Conservation (phyloP, 1,140 invertebrate genomes). For the Neodiprion lecontei region DNA sequence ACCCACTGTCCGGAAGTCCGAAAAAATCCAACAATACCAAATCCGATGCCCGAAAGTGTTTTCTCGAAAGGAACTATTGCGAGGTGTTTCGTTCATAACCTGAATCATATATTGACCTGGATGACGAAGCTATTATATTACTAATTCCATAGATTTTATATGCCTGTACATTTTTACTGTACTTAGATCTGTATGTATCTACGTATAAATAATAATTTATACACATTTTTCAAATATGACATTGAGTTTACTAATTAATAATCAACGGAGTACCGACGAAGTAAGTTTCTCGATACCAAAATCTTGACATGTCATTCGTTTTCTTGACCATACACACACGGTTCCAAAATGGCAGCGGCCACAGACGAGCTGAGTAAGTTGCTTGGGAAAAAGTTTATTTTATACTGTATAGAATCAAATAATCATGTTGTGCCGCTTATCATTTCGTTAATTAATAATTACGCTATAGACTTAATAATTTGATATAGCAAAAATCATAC, state of each 20-base stretch:
- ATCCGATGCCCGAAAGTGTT: slow-evolving; percentile 24
- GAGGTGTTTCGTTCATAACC: background rate
- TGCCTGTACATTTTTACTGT: background rate
- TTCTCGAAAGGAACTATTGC: background rate
- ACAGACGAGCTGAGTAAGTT: slow-evolving; percentile 64
- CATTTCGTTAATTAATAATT: slow-evolving; percentile 17
- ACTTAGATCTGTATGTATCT: background rate
- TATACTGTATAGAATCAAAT: slow-evolving; percentile 20
- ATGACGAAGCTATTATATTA: background rate
- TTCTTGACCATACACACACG: slow-evolving; percentile 14
- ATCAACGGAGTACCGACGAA: background rate
- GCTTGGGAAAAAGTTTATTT: slow-evolving; percentile 28
- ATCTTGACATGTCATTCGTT: slow-evolving; percentile 16
- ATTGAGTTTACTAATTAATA: too few species aligned
- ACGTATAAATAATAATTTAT: background rate
- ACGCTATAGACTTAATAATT: slow-evolving; percentile 13
- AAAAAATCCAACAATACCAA: slow-evolving; percentile 19
- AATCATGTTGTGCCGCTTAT: slow-evolving; percentile 7
- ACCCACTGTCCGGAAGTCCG: slow-evolving; percentile 23
- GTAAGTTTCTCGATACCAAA: background rate
- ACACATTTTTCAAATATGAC: background rate
- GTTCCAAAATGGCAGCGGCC: slow-evolving; percentile 61
- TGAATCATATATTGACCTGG: background rate
- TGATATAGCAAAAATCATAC: slow-evolving; percentile 12
- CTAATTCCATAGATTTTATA: background rate